A percentile compares a stretch with the other conserved stretches of the same genome.
These are phyloP conservation scores for Pristionchus pacificus DNA, from an alignment of 1,140 invertebrate species.

Conservation along the genomic window DNA sequence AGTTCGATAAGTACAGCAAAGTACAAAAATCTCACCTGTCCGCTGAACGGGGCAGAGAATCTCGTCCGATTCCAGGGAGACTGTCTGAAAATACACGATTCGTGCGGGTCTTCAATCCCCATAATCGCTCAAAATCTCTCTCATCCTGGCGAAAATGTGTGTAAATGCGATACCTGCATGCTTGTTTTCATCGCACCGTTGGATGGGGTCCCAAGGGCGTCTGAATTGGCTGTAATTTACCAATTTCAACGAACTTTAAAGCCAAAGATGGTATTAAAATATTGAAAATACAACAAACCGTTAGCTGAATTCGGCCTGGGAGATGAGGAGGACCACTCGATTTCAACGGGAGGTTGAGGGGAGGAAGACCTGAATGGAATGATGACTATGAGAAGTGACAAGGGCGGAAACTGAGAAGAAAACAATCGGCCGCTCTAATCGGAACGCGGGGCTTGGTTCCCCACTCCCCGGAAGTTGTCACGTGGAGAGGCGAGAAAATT, in stretches of 20 bases:
- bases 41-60: background rate
- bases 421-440: no score
- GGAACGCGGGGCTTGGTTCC: no score
- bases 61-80: background rate
- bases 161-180: background rate
- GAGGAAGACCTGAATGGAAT: background rate
- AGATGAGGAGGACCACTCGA: background rate
- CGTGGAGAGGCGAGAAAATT: background rate
- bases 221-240: background rate
- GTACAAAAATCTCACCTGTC: no score
- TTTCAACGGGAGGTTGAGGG: background rate
- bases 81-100: background rate
- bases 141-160: background rate
- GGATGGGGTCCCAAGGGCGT: background rate
- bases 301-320: no score
- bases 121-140: background rate
- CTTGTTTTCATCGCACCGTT: background rate
- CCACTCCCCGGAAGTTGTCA: no score
- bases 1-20: no score
- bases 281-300: no score
- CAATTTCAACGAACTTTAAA: no score
- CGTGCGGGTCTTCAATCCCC: background rate
- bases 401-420: no score
- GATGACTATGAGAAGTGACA: no score
- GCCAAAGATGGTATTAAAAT: no score